phyloP scores from a whole-genome alignment of 2,797 vertebrate species.

The Pitangus sulphuratus region DNA sequence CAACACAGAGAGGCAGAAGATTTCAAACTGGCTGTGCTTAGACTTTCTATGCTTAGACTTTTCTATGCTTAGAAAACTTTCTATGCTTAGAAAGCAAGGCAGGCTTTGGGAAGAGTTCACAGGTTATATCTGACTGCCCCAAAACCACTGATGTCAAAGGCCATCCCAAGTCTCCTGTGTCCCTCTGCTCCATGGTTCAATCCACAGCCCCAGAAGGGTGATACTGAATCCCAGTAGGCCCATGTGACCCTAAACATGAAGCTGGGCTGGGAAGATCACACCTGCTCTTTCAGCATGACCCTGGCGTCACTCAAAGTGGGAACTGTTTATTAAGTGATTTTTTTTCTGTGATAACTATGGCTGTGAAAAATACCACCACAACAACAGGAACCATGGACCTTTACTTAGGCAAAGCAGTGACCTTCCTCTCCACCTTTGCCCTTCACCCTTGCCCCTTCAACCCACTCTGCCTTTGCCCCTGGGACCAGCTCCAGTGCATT shows the following conservation, averaged over 20 bases:
- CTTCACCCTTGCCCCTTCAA: neutral
- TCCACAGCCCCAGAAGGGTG: neutral
- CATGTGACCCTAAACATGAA: neutral
- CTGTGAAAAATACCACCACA: neutral
- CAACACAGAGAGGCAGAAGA: neutral
- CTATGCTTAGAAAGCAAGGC: neutral
- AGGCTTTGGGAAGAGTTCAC: neutral
- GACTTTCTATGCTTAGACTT: too few relatives aligned
- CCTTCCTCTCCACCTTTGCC: neutral
- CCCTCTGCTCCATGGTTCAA: rapidly evolving
- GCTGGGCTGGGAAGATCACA: neutral
- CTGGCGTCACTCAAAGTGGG: neutral
- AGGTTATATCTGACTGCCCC: neutral
- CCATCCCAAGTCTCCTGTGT: neutral
- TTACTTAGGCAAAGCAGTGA: neutral
- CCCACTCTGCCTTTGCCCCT: neutral
- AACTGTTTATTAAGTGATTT: neutral
- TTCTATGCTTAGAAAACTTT: too few relatives aligned
- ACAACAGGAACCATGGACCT: rapidly evolving
- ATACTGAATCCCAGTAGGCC: neutral
- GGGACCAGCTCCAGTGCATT: neutral
- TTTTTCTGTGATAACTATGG: neutral
- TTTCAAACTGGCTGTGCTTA: neutral
- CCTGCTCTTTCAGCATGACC: neutral
- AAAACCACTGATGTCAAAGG: neutral